Base-by-base conservation (phyloP, 2,113 vertebrate species). In the Vulpes lagopus region DNA sequence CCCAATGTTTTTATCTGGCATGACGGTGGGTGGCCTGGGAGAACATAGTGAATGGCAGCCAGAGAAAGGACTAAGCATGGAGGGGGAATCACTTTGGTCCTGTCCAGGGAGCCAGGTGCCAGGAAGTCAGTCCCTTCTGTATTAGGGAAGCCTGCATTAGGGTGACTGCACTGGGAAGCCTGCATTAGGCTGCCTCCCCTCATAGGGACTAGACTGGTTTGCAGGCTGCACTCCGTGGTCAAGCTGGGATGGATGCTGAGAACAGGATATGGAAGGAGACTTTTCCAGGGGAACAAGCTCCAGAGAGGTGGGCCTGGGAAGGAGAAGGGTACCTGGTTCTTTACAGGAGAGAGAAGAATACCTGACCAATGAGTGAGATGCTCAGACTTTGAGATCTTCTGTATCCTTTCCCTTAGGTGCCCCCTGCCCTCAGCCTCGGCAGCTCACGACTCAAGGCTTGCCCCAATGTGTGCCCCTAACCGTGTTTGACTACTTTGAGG, bases 341-440 rank as follows among this genome's bases (percentile, higher is more conserved):
- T 88, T 32, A 65, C 3, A 87, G 35, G 74, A 86, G n/a, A 51
- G 43, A 67, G 9, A 25, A 15, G 4, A 43, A 27, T 53, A 16
- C 22, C 22, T 73, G 32, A 27, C 30, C 27, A 57, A 74, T 5
- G 22, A 83, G 15, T 3, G 8, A 67, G 76, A 71, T 30, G 4
- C 35, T 93, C 30, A 87, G 32, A 16, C 25, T 30, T 23, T 95
- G 87, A 96, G 65, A 38, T 35, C 27, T 60, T 95, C 12, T 32
- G 78, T 64, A 96, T 10, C 27, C 11, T 35, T 32, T 74, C 49
- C 91, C 35, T 22, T 82, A 99, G 99, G 98, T 84, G 99, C 99
- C 71, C 99, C 99, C 0, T 99, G 99, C 95, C 99, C 98, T 38
- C 99, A 99, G 96, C 99, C 99, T 27, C 71, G 60, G 93, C 99